These are phyloP conservation scores for Gonioctena quinquepunctata DNA, from an alignment of 1,140 invertebrate genomes.

Conservation along the genomic window DNA sequence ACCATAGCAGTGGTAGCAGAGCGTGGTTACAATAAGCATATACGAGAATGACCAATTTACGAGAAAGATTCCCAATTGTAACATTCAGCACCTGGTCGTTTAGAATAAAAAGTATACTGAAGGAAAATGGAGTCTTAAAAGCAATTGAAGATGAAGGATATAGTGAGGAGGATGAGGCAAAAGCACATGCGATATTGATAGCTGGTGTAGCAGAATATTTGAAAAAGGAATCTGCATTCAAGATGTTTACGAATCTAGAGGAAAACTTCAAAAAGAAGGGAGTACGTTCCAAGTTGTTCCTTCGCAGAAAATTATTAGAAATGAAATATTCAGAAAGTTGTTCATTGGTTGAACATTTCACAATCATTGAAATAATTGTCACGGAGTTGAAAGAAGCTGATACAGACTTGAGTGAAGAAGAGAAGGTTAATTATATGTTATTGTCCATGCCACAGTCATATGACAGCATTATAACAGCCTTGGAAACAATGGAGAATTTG, in stretches of 20 bases:
- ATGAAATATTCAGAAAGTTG: background rate
- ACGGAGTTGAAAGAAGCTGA: slow-evolving; percentile 12
- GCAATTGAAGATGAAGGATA: background rate
- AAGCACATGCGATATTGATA: background rate
- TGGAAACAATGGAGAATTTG: slow-evolving; percentile 15
- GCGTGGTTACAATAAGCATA: too few species aligned
- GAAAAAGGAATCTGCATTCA: background rate
- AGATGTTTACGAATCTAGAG: slow-evolving; percentile 9
- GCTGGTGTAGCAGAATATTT: background rate
- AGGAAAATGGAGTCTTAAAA: background rate
- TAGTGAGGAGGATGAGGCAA: background rate
- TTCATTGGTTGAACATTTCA: slow-evolving; percentile 2
- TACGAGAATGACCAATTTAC: too few species aligned
- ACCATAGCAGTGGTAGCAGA: too few species aligned
- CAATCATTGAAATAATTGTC: slow-evolving; percentile 11
- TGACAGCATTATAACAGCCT: slow-evolving; percentile 6
- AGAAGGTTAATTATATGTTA: slow-evolving; percentile 1
- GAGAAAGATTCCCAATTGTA: too few species aligned
- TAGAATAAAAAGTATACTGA: background rate
- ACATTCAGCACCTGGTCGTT: background rate
- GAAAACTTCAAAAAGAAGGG: slow-evolving; percentile 16
- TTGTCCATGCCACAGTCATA: slow-evolving; percentile 16
- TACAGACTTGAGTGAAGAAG: slow-evolving; percentile 5
- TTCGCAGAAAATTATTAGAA: slow-evolving; percentile 3
- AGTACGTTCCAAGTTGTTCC: background rate